phyloP scores from a whole-genome alignment of 2,113 vertebrate species.

The Crotalus horridus region DNA sequence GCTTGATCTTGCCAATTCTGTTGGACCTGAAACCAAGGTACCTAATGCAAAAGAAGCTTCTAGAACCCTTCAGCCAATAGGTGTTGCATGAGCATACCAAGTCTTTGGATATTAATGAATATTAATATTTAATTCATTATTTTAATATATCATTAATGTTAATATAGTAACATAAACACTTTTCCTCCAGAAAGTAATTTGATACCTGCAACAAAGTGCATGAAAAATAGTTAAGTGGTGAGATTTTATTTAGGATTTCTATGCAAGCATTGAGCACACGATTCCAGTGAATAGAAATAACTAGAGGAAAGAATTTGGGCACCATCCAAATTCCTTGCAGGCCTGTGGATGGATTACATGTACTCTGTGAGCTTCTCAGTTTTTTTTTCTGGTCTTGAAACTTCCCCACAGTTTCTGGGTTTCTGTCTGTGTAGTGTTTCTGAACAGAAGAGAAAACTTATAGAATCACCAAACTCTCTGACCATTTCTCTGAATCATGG shows the following conservation, averaged over 20 bases:
- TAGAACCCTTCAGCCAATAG: not conserved
- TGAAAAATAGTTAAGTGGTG: not conserved
- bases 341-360: not conserved
- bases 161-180: not conserved
- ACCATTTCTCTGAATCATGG: not conserved
- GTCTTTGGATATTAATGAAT: not conserved
- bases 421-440: not conserved
- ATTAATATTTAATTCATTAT: not conserved
- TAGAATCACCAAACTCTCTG: not conserved
- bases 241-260: not conserved
- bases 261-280: not conserved
- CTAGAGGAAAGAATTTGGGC: not conserved
- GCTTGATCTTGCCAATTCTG: not conserved
- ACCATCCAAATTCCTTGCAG: not conserved
- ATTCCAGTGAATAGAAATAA: conserved; percentile 12
- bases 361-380: not conserved
- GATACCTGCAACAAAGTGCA: conserved; percentile 20
- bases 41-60: not conserved
- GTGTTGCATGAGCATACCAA: not conserved
- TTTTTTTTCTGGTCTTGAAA: not conserved
- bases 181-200: conserved; percentile 29
- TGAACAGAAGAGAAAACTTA: not conserved
- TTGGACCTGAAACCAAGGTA: not conserved
- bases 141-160: not conserved
- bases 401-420: not conserved